Evolutionary conservation across 2,113 vertebrate species (phyloP).

Genomic region (Plecturocebus donacophilus): DNA sequence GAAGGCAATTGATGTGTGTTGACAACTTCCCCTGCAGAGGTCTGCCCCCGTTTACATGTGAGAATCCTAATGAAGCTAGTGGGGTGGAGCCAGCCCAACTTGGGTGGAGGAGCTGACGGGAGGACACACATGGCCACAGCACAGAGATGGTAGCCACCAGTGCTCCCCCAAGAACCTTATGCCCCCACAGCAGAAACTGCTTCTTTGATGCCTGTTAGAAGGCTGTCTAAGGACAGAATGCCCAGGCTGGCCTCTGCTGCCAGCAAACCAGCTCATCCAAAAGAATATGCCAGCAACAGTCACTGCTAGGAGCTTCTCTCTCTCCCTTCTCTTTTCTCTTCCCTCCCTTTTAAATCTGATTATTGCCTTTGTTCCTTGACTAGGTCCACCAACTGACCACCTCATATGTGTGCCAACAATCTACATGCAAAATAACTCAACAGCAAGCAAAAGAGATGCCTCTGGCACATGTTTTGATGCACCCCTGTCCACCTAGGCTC

Average conservation of each 20-base stretch:
- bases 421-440: neutral
- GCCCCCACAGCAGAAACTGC: neutral
- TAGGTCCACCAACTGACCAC: neutral
- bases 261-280: neutral
- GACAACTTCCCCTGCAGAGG: neutral
- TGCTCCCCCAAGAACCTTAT: neutral
- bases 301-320: neutral
- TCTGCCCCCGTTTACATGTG: neutral
- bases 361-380: neutral
- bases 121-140: rapidly evolving
- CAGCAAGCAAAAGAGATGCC: too few relatives aligned
- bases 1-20: neutral
- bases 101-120: neutral
- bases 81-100: neutral
- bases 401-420: neutral
- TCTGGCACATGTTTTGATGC: neutral
- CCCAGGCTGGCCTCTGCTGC: neutral
- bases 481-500: rapidly evolving
- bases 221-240: neutral
- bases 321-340: too few relatives aligned
- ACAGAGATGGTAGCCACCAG: neutral
- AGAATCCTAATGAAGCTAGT: neutral
- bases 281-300: neutral
- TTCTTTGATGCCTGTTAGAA: neutral
- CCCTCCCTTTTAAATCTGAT: neutral